Evolutionary conservation across 2,113 vertebrate genomes (phyloP).

Genomic region (Platichthys flesus): DNA sequence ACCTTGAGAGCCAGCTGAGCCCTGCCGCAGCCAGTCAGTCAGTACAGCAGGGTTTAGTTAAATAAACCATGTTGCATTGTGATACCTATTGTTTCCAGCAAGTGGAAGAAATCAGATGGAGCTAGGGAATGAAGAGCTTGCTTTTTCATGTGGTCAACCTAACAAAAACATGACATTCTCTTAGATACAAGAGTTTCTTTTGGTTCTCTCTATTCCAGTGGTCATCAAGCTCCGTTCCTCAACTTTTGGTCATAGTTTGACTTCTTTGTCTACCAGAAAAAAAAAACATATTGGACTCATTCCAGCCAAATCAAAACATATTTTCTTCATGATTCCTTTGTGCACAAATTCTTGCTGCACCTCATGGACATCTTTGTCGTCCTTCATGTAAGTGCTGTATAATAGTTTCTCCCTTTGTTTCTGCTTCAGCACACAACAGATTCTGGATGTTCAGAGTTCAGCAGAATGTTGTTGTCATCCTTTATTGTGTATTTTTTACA

Average conservation of each 20-base stretch:
- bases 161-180: constrained; percentile 50
- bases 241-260: constrained; percentile 20
- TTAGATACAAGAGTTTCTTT: constrained; percentile 24
- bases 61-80: constrained; percentile 65
- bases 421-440: background rate
- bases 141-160: constrained; percentile 53
- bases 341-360: no score
- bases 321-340: background rate
- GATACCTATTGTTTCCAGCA: constrained; percentile 69
- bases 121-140: constrained; percentile 46
- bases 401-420: background rate
- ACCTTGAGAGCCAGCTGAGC: constrained; percentile 67
- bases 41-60: constrained; percentile 76
- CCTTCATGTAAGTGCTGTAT: constrained; percentile 1
- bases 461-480: background rate
- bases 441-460: background rate
- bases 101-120: constrained; percentile 59
- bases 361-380: background rate
- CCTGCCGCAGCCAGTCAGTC: constrained; percentile 59
- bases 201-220: background rate
- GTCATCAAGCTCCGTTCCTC: background rate
- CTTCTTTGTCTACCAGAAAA: background rate
- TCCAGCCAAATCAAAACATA: background rate
- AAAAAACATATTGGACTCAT: background rate
- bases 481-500: constrained; percentile 46